A percentile compares a stretch with the other conserved stretches of the same genome.
phyloP scores from a whole-genome alignment of 2,888 invertebrate genomes.

The Shargacucullia verbasci region DNA sequence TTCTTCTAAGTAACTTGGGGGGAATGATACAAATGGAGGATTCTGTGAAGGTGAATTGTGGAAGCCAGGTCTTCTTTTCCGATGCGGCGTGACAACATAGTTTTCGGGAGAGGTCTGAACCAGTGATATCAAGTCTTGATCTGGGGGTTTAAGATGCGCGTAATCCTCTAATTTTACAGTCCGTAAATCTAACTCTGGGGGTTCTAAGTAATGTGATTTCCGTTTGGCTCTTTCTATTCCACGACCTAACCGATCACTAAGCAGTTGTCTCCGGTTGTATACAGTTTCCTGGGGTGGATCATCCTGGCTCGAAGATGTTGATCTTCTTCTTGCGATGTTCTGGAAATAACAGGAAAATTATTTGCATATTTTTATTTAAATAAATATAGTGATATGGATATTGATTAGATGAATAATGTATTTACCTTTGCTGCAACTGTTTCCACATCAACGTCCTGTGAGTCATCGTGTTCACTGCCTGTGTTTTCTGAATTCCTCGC shows the following conservation, averaged over 20 bases:
- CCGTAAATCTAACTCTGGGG: conserved; percentile 91
- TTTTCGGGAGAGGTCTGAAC: conserved; percentile 93
- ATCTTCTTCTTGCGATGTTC: conserved; percentile 83
- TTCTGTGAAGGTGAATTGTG: conserved; percentile 96
- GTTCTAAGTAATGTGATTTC: conserved; percentile 90
- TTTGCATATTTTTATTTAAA: background rate
- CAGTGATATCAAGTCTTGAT: conserved; percentile 91
- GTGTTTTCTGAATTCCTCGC: conserved; percentile 88
- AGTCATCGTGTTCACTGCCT: conserved; percentile 89
- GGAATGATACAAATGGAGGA: conserved; percentile 95
- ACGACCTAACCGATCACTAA: conserved; percentile 90
- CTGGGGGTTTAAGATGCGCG: conserved; percentile 91
- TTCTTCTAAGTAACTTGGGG: conserved; percentile 93
- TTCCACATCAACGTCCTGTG: conserved; percentile 87
- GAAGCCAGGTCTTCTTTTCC: conserved; percentile 95
- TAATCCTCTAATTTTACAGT: conserved; percentile 91
- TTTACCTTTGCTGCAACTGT: conserved; percentile 86
- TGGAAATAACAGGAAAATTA: conserved; percentile 61
- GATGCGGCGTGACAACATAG: conserved; percentile 96
- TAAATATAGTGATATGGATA: background rate
- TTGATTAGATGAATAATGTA: conserved; percentile 5
- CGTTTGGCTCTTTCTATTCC: conserved; percentile 90
- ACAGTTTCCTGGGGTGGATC: conserved; percentile 86
- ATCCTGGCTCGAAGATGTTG: conserved; percentile 86
- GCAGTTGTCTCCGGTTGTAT: conserved; percentile 88